phyloP scores from a whole-genome alignment of 2,888 invertebrate genomes.

The Pegoplata infirma region DNA sequence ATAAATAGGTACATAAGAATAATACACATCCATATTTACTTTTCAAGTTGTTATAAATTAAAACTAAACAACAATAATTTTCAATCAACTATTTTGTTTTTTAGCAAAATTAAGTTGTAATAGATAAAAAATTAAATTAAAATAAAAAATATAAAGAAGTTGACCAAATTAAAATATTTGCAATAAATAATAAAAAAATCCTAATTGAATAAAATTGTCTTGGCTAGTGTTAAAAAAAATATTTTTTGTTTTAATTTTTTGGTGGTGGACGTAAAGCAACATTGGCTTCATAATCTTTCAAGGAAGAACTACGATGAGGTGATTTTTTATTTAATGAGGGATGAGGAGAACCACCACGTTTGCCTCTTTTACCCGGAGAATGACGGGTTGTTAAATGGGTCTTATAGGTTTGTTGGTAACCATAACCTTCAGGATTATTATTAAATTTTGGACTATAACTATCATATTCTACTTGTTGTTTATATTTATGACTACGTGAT shows the following conservation, averaged over 20 bases:
- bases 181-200: constrained; percentile 17
- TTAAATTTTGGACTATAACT: constrained; percentile 77
- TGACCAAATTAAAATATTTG: constrained; percentile 5
- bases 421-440: constrained; percentile 77
- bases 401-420: constrained; percentile 76
- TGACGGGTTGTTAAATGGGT: constrained; percentile 64
- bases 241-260: constrained; percentile 62
- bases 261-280: constrained; percentile 76
- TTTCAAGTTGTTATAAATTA: not conserved
- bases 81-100: too few species aligned
- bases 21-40: constrained; percentile 1
- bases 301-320: constrained; percentile 44
- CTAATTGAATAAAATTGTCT: constrained; percentile 34
- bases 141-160: constrained; percentile 3
- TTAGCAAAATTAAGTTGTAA: too few species aligned
- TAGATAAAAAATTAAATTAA: too few species aligned
- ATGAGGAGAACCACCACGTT: constrained; percentile 69
- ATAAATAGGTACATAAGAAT: constrained; percentile 21
- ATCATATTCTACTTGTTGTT: constrained; percentile 69
- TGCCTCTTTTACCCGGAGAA: constrained; percentile 71
- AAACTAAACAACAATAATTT: constrained; percentile 18
- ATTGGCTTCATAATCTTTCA: constrained; percentile 74
- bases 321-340: constrained; percentile 63
- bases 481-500: constrained; percentile 60
- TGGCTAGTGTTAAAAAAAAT: not conserved